These are phyloP conservation scores for Blastobasis lacticolella DNA, from an alignment of 2,888 invertebrate genomes.

Conservation along the genomic window DNA sequence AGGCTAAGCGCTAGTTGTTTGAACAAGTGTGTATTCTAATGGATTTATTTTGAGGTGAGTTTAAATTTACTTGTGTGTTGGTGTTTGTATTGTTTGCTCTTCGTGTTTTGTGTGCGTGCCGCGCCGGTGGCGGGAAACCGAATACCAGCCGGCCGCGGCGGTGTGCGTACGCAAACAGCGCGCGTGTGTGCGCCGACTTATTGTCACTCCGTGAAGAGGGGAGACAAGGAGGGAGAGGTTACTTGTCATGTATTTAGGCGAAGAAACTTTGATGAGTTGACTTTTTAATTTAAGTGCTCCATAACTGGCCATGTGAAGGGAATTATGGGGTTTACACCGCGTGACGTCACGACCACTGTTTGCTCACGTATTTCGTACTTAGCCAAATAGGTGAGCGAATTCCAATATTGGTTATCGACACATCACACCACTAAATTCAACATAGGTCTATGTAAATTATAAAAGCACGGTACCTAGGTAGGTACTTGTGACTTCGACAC, in stretches of 20 bases:
- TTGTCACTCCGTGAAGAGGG: conserved; percentile 70
- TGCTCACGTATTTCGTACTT: conserved; percentile 36
- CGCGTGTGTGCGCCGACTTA: conserved; percentile 58
- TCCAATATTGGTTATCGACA: conserved; percentile 52
- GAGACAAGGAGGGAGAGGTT: conserved; percentile 63
- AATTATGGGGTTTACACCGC: conserved; percentile 17
- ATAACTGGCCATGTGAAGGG: conserved; percentile 35
- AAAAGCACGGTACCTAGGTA: too few species aligned
- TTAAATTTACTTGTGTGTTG: conserved; percentile 73
- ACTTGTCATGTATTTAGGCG: conserved; percentile 73
- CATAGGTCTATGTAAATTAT: too few species aligned
- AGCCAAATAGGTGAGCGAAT: conserved; percentile 24
- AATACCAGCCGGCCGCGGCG: conserved; percentile 62
- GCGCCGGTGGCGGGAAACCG: conserved; percentile 72
- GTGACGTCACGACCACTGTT: conserved; percentile 31
- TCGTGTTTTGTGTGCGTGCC: conserved; percentile 70
- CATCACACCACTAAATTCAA: conserved; percentile 35
- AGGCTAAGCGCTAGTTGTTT: conserved; percentile 74
- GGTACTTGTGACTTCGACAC: too few species aligned
- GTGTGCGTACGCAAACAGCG: conserved; percentile 66
- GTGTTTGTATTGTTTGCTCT: conserved; percentile 72
- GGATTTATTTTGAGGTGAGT: conserved; percentile 75
- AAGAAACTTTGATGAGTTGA: conserved; percentile 67
- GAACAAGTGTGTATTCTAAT: conserved; percentile 76
- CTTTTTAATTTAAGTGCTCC: conserved; percentile 63